These are phyloP conservation scores for Lophotis ruficrista DNA, from an alignment of 2,113 vertebrate genomes.

Conservation along the genomic window DNA sequence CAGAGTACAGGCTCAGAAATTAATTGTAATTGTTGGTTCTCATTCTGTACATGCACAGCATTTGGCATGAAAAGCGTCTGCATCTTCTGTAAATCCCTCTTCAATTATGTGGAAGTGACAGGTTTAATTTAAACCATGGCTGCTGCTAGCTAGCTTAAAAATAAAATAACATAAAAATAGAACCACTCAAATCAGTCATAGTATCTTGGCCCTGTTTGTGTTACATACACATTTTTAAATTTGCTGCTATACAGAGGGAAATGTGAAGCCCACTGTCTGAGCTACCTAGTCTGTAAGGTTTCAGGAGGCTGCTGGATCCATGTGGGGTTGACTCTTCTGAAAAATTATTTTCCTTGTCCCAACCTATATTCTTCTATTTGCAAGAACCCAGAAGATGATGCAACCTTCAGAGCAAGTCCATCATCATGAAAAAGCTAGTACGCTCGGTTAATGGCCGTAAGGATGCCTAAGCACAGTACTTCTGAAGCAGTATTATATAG, in stretches of 20 bases:
- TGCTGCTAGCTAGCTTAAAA: constrained; percentile 16
- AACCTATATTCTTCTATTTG: neutral
- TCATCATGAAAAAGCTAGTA: neutral
- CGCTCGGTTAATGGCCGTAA: rapidly evolving
- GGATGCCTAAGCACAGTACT: neutral
- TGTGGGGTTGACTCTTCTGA: neutral
- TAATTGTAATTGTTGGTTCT: neutral
- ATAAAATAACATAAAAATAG: constrained; percentile 19
- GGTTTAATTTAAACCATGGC: constrained; percentile 7
- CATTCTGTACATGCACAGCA: neutral
- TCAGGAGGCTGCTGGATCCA: neutral
- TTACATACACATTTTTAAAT: neutral
- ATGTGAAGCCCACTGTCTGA: neutral
- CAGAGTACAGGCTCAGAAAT: neutral
- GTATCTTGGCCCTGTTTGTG: neutral
- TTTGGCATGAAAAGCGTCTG: neutral
- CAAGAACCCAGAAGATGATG: neutral
- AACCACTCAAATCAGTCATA: neutral
- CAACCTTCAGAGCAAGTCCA: neutral
- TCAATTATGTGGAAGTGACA: neutral
- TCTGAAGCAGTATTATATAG: neutral
- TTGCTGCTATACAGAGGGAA: neutral
- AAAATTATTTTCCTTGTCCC: neutral
- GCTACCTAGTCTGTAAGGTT: neutral
- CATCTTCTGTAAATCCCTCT: constrained; percentile 5